Conservation (phyloP, 2,888 invertebrate species). For the Dyspetes luteomarginatus region DNA sequence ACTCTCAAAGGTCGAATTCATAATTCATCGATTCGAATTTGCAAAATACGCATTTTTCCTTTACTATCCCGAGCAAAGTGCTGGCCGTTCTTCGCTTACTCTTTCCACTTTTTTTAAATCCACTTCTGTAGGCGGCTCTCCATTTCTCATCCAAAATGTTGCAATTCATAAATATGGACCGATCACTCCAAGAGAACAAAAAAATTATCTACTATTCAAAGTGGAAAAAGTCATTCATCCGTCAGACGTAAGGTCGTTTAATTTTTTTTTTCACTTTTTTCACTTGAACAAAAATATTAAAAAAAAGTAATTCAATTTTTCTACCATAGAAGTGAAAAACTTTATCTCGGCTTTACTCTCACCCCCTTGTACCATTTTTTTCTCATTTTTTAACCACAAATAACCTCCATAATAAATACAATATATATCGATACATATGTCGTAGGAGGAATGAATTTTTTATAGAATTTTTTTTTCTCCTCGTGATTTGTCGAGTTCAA, state of each 20-base stretch:
- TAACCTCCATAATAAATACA: background rate
- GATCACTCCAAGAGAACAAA: no score
- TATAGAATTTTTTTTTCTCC: background rate
- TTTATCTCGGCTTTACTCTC: background rate
- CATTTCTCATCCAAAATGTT: slow-evolving; percentile 4
- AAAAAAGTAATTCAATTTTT: no score
- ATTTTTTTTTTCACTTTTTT: background rate
- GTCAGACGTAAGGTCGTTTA: no score
- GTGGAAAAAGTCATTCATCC: background rate
- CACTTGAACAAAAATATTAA: no score
- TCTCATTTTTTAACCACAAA: background rate
- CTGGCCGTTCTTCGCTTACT: slow-evolving; percentile 18
- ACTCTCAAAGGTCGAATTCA: slow-evolving; percentile 55
- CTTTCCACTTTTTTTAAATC: slow-evolving; percentile 1
- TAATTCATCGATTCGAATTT: slow-evolving; percentile 64
- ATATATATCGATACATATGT: slow-evolving; percentile 1
- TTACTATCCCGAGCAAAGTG: slow-evolving; percentile 27
- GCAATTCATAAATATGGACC: no score
- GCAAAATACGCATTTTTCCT: slow-evolving; percentile 40
- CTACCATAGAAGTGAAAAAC: no score
- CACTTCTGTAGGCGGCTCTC: no score
- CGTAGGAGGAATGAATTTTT: slow-evolving; percentile 7
- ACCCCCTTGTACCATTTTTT: background rate
- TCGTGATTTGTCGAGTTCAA: slow-evolving; percentile 19
- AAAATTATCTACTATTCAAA: background rate